These are phyloP conservation scores for Aporrectodea caliginosa DNA, from an alignment of 1,140 invertebrate genomes.

Conservation along the genomic window DNA sequence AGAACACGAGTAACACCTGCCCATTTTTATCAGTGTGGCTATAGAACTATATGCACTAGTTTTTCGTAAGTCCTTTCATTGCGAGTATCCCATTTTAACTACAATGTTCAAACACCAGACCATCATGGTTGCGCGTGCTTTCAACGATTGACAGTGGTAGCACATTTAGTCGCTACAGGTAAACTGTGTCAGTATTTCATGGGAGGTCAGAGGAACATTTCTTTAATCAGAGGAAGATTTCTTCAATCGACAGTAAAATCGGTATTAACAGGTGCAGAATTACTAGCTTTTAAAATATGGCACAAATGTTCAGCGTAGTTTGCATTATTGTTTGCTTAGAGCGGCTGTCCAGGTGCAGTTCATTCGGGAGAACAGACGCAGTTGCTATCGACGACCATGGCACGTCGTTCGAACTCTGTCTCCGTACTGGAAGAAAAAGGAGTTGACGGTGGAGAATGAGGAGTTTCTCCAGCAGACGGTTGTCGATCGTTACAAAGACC, in stretches of 20 bases:
- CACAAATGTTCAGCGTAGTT: not conserved
- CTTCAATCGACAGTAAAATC: too few relatives aligned
- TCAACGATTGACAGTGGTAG: not conserved
- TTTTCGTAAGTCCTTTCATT: too few relatives aligned
- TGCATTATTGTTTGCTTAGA: not conserved
- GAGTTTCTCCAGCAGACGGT: constrained; percentile 76
- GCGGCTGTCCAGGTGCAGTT: constrained; percentile 45
- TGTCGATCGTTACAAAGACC: constrained; percentile 62
- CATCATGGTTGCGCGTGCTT: too few relatives aligned
- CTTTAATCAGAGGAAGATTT: not conserved
- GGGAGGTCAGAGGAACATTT: not conserved
- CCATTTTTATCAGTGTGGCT: too few relatives aligned
- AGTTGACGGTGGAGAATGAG: constrained; percentile 73
- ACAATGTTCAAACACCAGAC: too few relatives aligned
- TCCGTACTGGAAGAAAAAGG: constrained; percentile 59
- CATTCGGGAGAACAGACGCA: not conserved
- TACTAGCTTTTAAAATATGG: not conserved
- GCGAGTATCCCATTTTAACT: too few relatives aligned
- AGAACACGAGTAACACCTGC: too few relatives aligned
- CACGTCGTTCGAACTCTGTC: constrained; percentile 11
- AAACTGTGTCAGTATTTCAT: not conserved
- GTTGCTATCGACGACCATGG: constrained; percentile 17
- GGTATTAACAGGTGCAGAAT: not conserved
- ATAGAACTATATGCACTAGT: too few relatives aligned
- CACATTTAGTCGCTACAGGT: not conserved